Evolutionary conservation across 92 coral and sea anemone species (phyloP).

Genomic region (Epizoanthus rinbou): DNA sequence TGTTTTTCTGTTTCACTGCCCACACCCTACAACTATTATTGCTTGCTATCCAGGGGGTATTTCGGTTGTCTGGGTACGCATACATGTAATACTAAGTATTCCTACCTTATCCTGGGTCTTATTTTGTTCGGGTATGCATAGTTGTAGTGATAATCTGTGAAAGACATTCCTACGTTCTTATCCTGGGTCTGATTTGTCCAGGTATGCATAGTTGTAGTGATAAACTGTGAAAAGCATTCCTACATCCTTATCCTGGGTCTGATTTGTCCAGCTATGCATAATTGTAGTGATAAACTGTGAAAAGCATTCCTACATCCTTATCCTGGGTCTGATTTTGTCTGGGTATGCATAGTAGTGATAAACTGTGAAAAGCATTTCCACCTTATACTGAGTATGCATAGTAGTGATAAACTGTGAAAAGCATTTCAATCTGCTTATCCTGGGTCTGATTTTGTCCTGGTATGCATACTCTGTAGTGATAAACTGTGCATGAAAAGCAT

Average conservation of each 20-base stretch:
- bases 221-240: conserved; percentile 55
- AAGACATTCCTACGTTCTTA: neutral
- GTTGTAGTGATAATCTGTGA: conserved; percentile 85
- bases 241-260: conserved; percentile 73
- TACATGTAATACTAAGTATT: no score
- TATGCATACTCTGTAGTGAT: conserved; percentile 95
- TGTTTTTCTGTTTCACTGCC: no score
- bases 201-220: conserved; percentile 23
- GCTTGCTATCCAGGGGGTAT: no score
- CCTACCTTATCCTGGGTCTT: conserved; percentile 64
- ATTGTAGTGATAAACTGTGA: conserved; percentile 90
- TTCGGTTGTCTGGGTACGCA: conserved; percentile 69
- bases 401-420: conserved; percentile 59
- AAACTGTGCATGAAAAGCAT: conserved; percentile 66
- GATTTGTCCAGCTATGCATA: conserved; percentile 92
- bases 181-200: conserved; percentile 87
- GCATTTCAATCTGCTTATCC: conserved; percentile 12
- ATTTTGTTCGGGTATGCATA: conserved; percentile 94
- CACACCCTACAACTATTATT: no score
- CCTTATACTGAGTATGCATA: conserved; percentile 52
- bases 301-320: neutral
- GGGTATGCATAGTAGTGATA: conserved; percentile 97
- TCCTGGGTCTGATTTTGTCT: conserved; percentile 87
- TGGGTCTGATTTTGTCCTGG: conserved; percentile 87
- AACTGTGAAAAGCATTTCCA: conserved; percentile 49